A percentile compares a stretch with the other conserved stretches of the same genome.
Conservation (phyloP, 1,140 invertebrate species). For the Himalopsyche phryganea region DNA sequence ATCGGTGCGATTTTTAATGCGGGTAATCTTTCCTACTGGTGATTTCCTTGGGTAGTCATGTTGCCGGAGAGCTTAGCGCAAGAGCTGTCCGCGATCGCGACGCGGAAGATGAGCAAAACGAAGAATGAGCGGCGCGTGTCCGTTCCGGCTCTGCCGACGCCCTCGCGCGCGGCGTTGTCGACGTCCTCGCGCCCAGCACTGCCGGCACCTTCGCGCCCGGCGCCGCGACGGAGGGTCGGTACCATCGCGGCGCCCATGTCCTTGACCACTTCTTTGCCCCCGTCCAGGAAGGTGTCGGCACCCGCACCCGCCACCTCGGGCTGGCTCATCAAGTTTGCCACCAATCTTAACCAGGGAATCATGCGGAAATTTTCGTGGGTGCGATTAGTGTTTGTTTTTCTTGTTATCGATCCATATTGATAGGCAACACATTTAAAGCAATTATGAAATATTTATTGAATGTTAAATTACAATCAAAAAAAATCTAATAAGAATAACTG, state of each 20-base stretch:
- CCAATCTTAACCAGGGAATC: slow-evolving; percentile 5
- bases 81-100: slow-evolving; percentile 10
- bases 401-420: too few relatives aligned
- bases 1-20: neutral
- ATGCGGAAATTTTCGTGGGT: slow-evolving; percentile 18
- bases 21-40: too few relatives aligned
- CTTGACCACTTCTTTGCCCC: neutral
- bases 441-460: too few relatives aligned
- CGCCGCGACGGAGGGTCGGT: slow-evolving; percentile 3
- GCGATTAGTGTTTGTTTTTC: neutral
- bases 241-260: slow-evolving; percentile 3
- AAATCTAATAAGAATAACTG: too few relatives aligned
- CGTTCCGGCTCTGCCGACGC: neutral
- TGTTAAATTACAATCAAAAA: too few relatives aligned
- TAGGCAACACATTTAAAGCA: too few relatives aligned
- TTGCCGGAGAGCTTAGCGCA: slow-evolving; percentile 19
- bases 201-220: neutral
- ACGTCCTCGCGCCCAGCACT: neutral
- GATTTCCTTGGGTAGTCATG: slow-evolving; percentile 2
- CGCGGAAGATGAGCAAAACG: neutral
- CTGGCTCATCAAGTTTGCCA: slow-evolving; percentile 12
- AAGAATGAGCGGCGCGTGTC: neutral
- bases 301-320: neutral
- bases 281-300: neutral
- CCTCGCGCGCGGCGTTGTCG: neutral